Evolutionary conservation across 2,797 vertebrate genomes (phyloP), one percentile per base, ranked within the genome.

Genomic region (Cyclopterus lumpus): DNA sequence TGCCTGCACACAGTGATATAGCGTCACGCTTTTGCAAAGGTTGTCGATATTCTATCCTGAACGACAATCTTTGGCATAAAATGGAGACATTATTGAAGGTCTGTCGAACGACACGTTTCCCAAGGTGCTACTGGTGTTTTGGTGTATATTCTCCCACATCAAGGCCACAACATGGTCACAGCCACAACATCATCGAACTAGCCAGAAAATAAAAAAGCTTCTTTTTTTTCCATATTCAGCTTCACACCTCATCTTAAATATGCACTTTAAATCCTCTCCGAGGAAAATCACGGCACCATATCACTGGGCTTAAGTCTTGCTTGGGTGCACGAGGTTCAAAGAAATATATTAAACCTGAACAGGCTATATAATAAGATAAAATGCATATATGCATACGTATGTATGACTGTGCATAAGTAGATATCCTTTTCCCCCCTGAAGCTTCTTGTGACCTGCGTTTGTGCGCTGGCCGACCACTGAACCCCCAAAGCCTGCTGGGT

Each of bases 391-490:
- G 70, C 67, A 46, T 71, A 55, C 63, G 54, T 15, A 83, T 67
- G 60, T 59, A 40, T 15, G 28, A 68, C 55, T 55, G 12, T 77
- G 57, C 66, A 65, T 77, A 77, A 58, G 63, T 42, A 71, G 68
- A 86, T 79, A 67, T 77, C 12, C 3, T 78, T 71, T 30, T 38
- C 38, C 36, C 36, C 85, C 84, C 75, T 78, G 62, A 30, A 90
- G 91, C 85, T 72, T 36, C 65, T 53, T 36, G n/a, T 90, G 90
- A 92, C 88, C 91, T 75, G 85, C 34, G 61, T 84, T 84, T 92
- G 77, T 76, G 66, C 86, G 74, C 38, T 89, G 85, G 73, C 88
- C 91, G 75, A 42, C 48, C 8, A 15, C 1, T 93, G 90, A 94
- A 91, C 90, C 76, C 65, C 75, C 65, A 79, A 83, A 78, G 86